Conservation (phyloP, 1,140 invertebrate species). For the Pseudomyrmex sp. region DNA sequence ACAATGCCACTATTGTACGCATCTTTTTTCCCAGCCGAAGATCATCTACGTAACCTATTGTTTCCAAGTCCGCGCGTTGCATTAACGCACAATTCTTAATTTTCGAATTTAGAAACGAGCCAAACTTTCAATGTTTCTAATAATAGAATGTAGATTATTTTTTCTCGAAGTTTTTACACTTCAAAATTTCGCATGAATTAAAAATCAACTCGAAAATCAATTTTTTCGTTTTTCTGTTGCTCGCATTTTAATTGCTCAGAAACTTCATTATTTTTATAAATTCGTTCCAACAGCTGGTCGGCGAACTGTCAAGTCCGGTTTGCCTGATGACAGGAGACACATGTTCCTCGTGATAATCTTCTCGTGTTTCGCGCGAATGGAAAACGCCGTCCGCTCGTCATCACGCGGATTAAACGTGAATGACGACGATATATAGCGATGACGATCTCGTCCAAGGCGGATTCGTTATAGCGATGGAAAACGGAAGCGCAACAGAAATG, state of each 20-base stretch:
- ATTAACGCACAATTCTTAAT: not conserved
- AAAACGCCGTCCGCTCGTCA: constrained; percentile 5
- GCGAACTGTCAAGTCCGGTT: not conserved
- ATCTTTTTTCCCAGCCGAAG: not conserved
- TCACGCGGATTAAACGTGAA: constrained; percentile 36
- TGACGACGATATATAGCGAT: not conserved
- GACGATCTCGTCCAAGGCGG: constrained; percentile 13
- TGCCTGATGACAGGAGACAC: constrained; percentile 15
- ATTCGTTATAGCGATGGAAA: constrained; percentile 31
- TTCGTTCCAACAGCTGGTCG: constrained; percentile 10
- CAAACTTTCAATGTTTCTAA: not conserved
- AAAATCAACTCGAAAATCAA: not conserved
- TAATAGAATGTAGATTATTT: not conserved
- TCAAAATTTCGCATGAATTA: not conserved
- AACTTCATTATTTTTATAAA: not conserved
- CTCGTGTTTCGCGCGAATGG: not conserved
- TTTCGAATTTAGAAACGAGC: constrained; percentile 32
- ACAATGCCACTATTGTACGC: constrained; percentile 47
- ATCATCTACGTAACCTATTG: constrained; percentile 21
- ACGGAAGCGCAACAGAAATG: constrained; percentile 27
- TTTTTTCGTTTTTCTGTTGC: no score
- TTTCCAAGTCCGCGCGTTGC: constrained; percentile 44
- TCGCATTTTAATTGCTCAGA: not conserved
- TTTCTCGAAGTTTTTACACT: not conserved
- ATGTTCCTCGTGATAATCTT: constrained; percentile 33